Percentiles rank a stretch among this genome's conserved stretches.
Conservation (phyloP, 2,888 invertebrate species). For the Philaethria dido region DNA sequence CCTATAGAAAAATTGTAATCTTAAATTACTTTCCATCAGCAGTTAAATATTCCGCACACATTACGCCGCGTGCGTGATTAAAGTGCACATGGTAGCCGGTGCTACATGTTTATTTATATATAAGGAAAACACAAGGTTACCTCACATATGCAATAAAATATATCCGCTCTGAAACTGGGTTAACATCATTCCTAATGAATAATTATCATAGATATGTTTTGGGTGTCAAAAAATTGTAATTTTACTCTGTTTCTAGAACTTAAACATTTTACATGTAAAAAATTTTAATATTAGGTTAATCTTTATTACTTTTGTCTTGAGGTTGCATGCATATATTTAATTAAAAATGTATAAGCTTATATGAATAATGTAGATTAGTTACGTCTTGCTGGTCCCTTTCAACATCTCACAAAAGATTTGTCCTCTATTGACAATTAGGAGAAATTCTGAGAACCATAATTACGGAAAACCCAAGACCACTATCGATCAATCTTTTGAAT, state of each 20-base stretch:
- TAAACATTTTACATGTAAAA: background rate
- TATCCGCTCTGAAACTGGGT: constrained; percentile 45
- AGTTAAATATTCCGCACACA: constrained; percentile 36
- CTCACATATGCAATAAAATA: constrained; percentile 36
- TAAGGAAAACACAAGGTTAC: constrained; percentile 47
- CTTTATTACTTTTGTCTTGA: background rate
- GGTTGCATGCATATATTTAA: background rate
- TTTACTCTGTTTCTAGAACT: background rate
- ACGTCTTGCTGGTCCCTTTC: background rate
- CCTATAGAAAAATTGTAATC: constrained; percentile 1
- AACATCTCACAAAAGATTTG: background rate
- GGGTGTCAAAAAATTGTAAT: background rate
- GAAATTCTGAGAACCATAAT: constrained; percentile 2
- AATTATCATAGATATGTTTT: constrained; percentile 14
- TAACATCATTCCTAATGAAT: constrained; percentile 40
- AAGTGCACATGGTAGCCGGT: constrained; percentile 40
- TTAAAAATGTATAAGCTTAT: background rate
- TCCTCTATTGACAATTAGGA: background rate
- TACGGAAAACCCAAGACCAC: background rate
- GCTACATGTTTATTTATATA: constrained; percentile 40
- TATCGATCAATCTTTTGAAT: background rate
- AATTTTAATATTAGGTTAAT: too few species aligned
- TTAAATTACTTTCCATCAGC: constrained; percentile 16
- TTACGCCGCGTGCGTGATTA: constrained; percentile 31
- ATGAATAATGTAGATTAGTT: background rate